These are phyloP conservation scores for Diachrysia chrysitis DNA, from an alignment of 2,888 invertebrate species.

Conservation along the genomic window DNA sequence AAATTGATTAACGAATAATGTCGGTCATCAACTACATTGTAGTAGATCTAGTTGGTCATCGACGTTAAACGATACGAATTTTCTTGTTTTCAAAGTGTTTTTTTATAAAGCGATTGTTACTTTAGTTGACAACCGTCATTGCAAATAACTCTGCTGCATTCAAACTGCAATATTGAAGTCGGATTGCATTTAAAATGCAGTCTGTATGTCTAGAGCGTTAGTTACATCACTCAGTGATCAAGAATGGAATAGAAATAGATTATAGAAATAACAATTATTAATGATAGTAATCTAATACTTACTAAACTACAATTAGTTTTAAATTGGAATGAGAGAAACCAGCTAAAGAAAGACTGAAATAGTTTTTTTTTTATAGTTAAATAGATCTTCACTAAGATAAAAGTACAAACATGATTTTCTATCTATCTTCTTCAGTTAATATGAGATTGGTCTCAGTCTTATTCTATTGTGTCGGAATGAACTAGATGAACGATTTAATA, in stretches of 20 bases:
- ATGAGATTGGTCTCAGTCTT: constrained; percentile 85
- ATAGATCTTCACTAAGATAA: constrained; percentile 44
- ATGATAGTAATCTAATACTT: constrained; percentile 50
- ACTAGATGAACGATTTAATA: constrained; percentile 43
- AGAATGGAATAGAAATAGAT: constrained; percentile 51
- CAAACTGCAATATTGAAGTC: no score
- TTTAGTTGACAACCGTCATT: no score
- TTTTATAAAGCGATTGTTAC: no score
- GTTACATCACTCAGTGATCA: constrained; percentile 13
- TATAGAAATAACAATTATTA: constrained; percentile 54
- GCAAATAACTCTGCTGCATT: no score
- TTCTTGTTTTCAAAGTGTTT: no score
- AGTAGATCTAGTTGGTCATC: no score
- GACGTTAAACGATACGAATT: no score
- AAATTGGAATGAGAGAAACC: constrained; percentile 59
- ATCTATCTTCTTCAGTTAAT: constrained; percentile 47
- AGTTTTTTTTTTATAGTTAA: constrained; percentile 36
- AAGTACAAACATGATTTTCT: constrained; percentile 56
- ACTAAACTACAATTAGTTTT: constrained; percentile 52
- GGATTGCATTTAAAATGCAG: no score
- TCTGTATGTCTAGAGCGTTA: no score
- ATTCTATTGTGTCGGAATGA: constrained; percentile 67
- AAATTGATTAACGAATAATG: no score
- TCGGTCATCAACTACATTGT: no score
- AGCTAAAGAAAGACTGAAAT: constrained; percentile 55